A percentile compares a stretch with the other conserved stretches of the same genome.
Evolutionary conservation across 1,140 invertebrate species (phyloP).

Genomic region (Hycleus cichorii): DNA sequence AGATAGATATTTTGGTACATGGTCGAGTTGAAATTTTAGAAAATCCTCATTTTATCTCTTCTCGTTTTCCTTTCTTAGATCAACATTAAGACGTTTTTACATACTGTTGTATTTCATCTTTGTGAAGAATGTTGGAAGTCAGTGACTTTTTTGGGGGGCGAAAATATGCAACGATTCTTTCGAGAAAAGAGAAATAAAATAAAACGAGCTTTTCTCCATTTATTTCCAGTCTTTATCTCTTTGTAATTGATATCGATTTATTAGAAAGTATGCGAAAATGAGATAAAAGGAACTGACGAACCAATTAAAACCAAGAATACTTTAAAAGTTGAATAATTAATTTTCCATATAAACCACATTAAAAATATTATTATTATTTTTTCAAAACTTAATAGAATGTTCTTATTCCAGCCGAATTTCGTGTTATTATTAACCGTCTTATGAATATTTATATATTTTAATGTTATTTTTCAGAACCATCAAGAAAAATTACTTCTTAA

Average conservation of each 20-base stretch:
- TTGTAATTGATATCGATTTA: constrained; percentile 14
- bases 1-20: constrained; percentile 9
- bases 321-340: constrained; percentile 12
- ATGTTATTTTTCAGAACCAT: constrained; percentile 9
- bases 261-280: constrained; percentile 7
- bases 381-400: constrained; percentile 8
- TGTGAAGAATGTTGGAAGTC: too few species aligned
- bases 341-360: constrained; percentile 14
- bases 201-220: too few species aligned
- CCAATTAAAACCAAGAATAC: constrained; percentile 9
- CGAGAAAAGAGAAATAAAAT: too few species aligned
- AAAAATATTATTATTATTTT: constrained; percentile 2
- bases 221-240: constrained; percentile 7
- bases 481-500: constrained; percentile 14
- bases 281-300: constrained; percentile 1
- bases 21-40: constrained; percentile 3
- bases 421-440: constrained; percentile 9
- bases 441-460: constrained; percentile 13
- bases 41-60: background rate
- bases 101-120: too few species aligned
- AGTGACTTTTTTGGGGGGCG: too few species aligned
- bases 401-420: constrained; percentile 9
- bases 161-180: too few species aligned
- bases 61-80: background rate
- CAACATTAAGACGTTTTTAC: background rate